Percentiles rank a stretch among this genome's conserved stretches.
phyloP scores from a whole-genome alignment of 2,888 invertebrate genomes.

The Scelioninae gen. 2 region DNA sequence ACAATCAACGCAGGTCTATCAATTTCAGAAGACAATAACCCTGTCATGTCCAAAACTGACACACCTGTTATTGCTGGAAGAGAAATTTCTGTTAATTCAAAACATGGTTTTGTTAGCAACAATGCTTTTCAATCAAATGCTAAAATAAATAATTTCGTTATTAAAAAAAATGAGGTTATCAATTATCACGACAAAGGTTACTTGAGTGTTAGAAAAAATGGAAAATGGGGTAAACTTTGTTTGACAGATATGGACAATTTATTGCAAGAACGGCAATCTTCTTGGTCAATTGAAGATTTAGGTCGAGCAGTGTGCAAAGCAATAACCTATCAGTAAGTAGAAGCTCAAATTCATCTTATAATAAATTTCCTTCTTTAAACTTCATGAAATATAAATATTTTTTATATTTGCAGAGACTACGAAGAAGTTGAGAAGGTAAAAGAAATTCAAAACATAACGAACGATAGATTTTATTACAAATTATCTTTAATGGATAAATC shows the following conservation, averaged over 20 bases:
- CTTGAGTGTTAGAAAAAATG: constrained; percentile 84
- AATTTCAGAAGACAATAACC: neutral
- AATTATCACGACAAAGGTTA: constrained; percentile 77
- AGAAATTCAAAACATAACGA: constrained; percentile 65
- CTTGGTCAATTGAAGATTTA: constrained; percentile 82
- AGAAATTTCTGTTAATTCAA: constrained; percentile 53
- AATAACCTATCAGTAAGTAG: constrained; percentile 84
- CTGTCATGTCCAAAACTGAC: neutral
- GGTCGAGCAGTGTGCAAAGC: constrained; percentile 86
- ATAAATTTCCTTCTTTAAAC: neutral
- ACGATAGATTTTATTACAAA: constrained; percentile 77
- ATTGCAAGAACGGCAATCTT: constrained; percentile 78
- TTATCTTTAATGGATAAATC: constrained; percentile 77
- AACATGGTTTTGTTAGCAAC: constrained; percentile 43
- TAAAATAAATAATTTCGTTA: constrained; percentile 55
- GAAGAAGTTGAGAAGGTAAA: constrained; percentile 73
- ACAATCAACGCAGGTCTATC: constrained; percentile 41
- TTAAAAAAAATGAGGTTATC: constrained; percentile 66
- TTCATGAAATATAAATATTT: neutral
- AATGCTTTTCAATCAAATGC: constrained; percentile 50
- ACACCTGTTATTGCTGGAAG: constrained; percentile 48
- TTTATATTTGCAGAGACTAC: constrained; percentile 70
- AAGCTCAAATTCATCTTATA: neutral
- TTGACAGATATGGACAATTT: constrained; percentile 81
- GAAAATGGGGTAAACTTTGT: constrained; percentile 87